Conservation (phyloP, 2,797 vertebrate species). For the Chelidonichthys spinosus region DNA sequence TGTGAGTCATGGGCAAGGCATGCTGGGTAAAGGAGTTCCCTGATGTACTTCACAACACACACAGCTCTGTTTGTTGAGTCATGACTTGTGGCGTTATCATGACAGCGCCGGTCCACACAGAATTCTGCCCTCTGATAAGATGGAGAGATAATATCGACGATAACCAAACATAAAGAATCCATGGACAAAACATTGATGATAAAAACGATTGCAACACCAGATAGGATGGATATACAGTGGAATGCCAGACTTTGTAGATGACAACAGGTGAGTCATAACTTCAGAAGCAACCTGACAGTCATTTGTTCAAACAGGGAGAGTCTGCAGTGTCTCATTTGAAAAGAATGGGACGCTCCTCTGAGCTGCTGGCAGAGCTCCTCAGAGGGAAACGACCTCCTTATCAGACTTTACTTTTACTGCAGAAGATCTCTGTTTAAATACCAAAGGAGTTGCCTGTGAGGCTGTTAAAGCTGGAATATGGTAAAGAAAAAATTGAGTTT, state of each 20-base stretch:
- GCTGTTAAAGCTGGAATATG: not conserved
- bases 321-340: constrained; percentile 33
- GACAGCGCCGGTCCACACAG: constrained; percentile 2
- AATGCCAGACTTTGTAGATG: not conserved
- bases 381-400: not conserved
- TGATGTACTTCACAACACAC: not conserved
- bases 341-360: constrained; percentile 43
- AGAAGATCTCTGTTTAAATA: not conserved
- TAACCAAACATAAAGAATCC: not conserved
- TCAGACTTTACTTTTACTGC: not conserved
- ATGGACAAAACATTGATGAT: not conserved
- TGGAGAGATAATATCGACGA: not conserved
- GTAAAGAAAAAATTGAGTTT: too few species aligned
- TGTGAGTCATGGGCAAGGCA: constrained; percentile 55
- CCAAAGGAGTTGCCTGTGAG: not conserved
- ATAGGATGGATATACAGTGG: not conserved
- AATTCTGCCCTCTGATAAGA: constrained; percentile 6
- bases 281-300: constrained; percentile 19
- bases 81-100: not conserved
- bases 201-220: not conserved
- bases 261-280: constrained; percentile 34
- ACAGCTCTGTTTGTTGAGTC: constrained; percentile 33
- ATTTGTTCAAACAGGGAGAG: constrained; percentile 45
- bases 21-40: constrained; percentile 38
- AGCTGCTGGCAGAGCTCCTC: not conserved